Evolutionary conservation across 2,797 vertebrate genomes (phyloP).

Genomic region (Danio aesculapii): DNA sequence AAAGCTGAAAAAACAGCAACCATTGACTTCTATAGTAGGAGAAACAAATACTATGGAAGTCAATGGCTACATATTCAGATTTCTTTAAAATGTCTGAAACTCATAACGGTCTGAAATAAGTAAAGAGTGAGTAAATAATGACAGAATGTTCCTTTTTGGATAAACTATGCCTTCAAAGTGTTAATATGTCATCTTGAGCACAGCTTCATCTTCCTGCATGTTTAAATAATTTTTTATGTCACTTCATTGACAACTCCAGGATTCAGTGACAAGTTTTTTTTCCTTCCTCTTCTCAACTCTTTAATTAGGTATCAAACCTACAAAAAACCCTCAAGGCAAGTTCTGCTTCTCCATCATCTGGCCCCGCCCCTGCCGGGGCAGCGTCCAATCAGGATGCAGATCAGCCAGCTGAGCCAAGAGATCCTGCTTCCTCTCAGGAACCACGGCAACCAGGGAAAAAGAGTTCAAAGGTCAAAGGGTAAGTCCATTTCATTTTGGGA

Average conservation of each 20-base stretch:
- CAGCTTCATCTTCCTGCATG: neutral
- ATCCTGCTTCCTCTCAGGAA: slow-evolving; percentile 92
- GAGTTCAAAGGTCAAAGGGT: slow-evolving; percentile 98
- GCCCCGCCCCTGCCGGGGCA: slow-evolving; percentile 86
- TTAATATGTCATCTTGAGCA: neutral
- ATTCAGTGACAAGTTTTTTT: neutral
- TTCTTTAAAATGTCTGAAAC: no score
- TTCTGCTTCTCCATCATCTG: slow-evolving; percentile 82
- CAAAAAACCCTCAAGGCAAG: slow-evolving; percentile 98
- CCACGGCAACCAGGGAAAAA: slow-evolving; percentile 96
- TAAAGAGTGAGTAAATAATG: no score
- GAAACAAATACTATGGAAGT: no score
- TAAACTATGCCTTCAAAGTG: neutral
- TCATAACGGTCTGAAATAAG: no score
- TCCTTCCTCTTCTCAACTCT: neutral
- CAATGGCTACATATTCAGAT: no score
- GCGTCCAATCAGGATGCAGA: slow-evolving; percentile 88
- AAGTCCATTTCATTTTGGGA: slow-evolving; percentile 64
- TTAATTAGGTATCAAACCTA: slow-evolving; percentile 90
- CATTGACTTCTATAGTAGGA: no score
- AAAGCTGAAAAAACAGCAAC: no score
- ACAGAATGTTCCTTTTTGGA: no score
- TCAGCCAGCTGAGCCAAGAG: slow-evolving; percentile 81
- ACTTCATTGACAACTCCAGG: neutral
- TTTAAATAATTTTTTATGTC: neutral